A percentile compares a stretch with the other conserved stretches of the same genome.
These are phyloP conservation scores for Chrysolina oricalcia DNA, from an alignment of 2,888 invertebrate genomes.

Conservation along the genomic window DNA sequence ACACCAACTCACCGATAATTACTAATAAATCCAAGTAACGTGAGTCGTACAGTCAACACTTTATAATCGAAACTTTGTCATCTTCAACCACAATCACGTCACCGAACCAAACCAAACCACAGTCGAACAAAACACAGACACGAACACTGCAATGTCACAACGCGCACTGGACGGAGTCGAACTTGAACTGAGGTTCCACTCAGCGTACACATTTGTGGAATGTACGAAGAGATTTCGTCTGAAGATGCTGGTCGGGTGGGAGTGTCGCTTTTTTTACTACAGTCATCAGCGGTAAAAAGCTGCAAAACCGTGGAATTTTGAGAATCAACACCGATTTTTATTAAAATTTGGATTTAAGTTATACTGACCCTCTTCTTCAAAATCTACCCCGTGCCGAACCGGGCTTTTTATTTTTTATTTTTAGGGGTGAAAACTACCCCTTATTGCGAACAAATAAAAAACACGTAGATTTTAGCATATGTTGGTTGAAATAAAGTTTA, in stretches of 20 bases:
- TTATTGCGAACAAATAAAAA: no score
- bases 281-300: not conserved
- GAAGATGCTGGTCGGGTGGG: conserved; percentile 31
- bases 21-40: not conserved
- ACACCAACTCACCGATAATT: conserved; percentile 13
- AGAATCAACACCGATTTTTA: no score
- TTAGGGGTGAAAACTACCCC: no score
- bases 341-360: no score
- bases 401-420: no score
- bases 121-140: conserved; percentile 1
- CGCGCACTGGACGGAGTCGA: not conserved
- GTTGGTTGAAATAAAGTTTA: no score
- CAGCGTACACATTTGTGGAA: conserved; percentile 46
- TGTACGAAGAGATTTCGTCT: conserved; percentile 44
- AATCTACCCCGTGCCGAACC: no score
- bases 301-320: not conserved
- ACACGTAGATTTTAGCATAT: no score
- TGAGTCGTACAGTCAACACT: not conserved
- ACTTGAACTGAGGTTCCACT: conserved; percentile 1
- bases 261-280: conserved; percentile 33
- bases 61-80: conserved; percentile 8
- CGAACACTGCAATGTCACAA: not conserved
- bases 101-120: conserved; percentile 8
- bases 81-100: conserved; percentile 16
- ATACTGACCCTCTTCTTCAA: no score